phyloP scores from a whole-genome alignment of 2,797 vertebrate species.

The Synaphobranchus kaupii region DNA sequence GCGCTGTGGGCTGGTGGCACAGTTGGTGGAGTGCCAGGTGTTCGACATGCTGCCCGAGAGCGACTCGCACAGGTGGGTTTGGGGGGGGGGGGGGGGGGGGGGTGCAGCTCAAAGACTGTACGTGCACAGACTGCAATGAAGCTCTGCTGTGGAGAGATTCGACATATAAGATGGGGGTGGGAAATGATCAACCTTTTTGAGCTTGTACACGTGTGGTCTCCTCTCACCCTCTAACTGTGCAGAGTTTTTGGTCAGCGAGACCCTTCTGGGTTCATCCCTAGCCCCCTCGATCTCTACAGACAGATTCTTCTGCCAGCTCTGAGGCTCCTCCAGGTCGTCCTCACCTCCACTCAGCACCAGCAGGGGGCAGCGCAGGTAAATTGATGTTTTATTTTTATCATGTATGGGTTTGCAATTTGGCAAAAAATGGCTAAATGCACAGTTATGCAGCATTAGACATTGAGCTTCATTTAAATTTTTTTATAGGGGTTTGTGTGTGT shows the following conservation, averaged over 20 bases:
- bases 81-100: too few species aligned
- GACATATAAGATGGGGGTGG: background rate
- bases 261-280: constrained; percentile 88
- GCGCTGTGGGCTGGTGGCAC: constrained; percentile 88
- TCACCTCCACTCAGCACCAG: constrained; percentile 89
- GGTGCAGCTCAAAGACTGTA: background rate
- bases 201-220: background rate
- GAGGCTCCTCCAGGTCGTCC: constrained; percentile 89
- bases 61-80: constrained; percentile 85
- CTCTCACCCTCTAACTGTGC: constrained; percentile 24
- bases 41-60: constrained; percentile 94
- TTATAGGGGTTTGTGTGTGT: background rate
- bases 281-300: constrained; percentile 88
- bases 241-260: constrained; percentile 87
- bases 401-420: background rate
- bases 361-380: constrained; percentile 92
- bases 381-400: constrained; percentile 25
- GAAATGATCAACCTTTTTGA: background rate
- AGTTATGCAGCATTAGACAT: background rate
- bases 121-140: background rate
- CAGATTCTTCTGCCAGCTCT: constrained; percentile 93
- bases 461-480: background rate
- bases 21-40: constrained; percentile 92
- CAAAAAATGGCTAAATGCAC: too few species aligned
- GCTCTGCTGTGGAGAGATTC: background rate